phyloP scores from a whole-genome alignment of 2,797 vertebrate species.

The Sebastes baramenuke region DNA sequence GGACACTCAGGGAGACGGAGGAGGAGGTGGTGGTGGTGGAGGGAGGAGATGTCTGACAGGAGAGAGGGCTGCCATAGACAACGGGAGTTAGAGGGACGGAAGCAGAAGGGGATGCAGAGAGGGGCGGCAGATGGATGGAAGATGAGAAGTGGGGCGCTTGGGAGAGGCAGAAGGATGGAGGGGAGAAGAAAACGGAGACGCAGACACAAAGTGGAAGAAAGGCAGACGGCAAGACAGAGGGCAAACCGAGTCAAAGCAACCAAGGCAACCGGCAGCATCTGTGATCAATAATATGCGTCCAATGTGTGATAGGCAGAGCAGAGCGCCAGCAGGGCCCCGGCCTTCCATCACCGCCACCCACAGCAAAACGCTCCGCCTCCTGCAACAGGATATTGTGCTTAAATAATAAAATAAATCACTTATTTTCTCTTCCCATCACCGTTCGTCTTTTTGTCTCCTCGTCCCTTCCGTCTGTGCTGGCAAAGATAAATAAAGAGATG shows the following conservation, averaged over 20 bases:
- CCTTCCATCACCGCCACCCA: slow-evolving; percentile 36
- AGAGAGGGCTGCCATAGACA: slow-evolving; percentile 40
- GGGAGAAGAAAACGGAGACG: slow-evolving; percentile 23
- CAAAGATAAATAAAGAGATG: slow-evolving; percentile 77
- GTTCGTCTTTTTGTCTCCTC: slow-evolving; percentile 20
- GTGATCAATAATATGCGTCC: slow-evolving; percentile 76
- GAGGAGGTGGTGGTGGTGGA: background rate
- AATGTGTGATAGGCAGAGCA: slow-evolving; percentile 39
- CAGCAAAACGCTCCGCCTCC: slow-evolving; percentile 42
- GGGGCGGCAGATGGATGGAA: slow-evolving; percentile 77
- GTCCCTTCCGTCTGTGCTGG: background rate
- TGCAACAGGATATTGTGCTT: slow-evolving; percentile 67
- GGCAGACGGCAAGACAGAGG: slow-evolving; percentile 65
- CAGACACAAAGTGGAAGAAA: slow-evolving; percentile 43
- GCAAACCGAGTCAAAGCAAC: slow-evolving; percentile 61
- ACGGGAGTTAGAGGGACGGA: slow-evolving; percentile 42
- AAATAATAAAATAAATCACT: slow-evolving; percentile 60
- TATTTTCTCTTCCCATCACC: slow-evolving; percentile 13
- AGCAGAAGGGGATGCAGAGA: slow-evolving; percentile 53
- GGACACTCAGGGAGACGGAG: slow-evolving; percentile 58
- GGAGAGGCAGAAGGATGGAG: slow-evolving; percentile 58
- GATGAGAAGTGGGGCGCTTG: slow-evolving; percentile 72
- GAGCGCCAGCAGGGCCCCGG: slow-evolving; percentile 20
- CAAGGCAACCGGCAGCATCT: slow-evolving; percentile 67
- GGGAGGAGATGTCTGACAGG: slow-evolving; percentile 28